Evolutionary conservation across 1,140 invertebrate species (phyloP), one percentile per base, ranked within the genome.

Genomic region (Cataglyphis hispanica): DNA sequence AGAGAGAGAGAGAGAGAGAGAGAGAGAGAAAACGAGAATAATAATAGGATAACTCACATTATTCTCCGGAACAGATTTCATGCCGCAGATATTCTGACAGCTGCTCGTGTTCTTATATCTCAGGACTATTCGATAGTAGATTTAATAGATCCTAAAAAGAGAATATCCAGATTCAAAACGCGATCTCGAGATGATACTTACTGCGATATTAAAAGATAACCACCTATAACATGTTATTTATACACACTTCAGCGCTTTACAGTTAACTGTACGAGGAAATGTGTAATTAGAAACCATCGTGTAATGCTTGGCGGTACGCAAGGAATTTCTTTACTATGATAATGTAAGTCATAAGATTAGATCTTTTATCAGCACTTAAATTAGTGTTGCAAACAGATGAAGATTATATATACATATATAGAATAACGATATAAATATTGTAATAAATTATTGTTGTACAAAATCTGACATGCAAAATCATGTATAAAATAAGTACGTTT

Each of bases 181-280:
- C n/a, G 77, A 27, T 70, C 37, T n/a, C 19, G 34, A 34, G 19
- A 83, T 81, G n/a, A 75, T 60, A 46, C 43, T 34, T 78, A 3
- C 10, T 50, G 37, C 58, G 25, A 27, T 50, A 31, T 64, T 72
- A 77, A 77, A 64, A 43, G 58, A 63, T 31, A 76, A 75, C 8
- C 60, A 10, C 22, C 27, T 43, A n/a, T n/a, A 27, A 76, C 56
- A 63, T 56, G 40, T 25, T 77, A n/a, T 46, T 77, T 46, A 11
- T 27, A 31, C 75, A 46, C 16, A 64, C 6, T 11, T 63, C 6
- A n/a, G 8, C 37, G 75, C 25, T 64, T 1, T 43, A 46, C 25
- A 7, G 53, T 58, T 58, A 58, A 58, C 13, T 75, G 8, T 27
- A 40, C 53, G 25, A 31, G 27, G 60, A 77, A 77, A 64, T 77